A percentile compares a stretch with the other conserved stretches of the same genome.
Evolutionary conservation across 2,888 invertebrate species (phyloP).

Genomic region (Leptinotarsa tumamoca): DNA sequence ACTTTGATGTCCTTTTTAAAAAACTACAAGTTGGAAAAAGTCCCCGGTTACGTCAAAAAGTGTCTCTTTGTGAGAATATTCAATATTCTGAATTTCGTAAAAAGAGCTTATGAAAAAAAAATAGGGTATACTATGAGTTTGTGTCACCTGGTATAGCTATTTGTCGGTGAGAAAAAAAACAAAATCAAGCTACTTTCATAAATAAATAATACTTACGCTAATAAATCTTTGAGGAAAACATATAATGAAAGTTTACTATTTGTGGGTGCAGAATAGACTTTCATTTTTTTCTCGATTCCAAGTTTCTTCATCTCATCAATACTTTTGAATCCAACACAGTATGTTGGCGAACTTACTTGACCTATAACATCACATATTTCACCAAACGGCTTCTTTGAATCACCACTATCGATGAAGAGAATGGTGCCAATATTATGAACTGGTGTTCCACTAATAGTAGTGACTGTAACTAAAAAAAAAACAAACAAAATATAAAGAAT

Average conservation of each 20-base stretch:
- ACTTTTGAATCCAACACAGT: constrained; percentile 91
- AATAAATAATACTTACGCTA: constrained; percentile 71
- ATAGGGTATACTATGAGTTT: too few species aligned
- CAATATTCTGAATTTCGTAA: too few species aligned
- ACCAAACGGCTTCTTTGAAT: constrained; percentile 80
- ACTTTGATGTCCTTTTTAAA: too few species aligned
- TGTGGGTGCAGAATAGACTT: constrained; percentile 84
- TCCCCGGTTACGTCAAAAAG: too few species aligned
- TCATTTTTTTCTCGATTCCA: constrained; percentile 75
- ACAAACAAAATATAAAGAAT: background rate
- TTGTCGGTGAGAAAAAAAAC: too few species aligned
- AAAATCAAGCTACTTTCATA: too few species aligned
- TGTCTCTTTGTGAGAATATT: too few species aligned
- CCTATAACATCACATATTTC: constrained; percentile 94
- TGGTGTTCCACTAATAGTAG: constrained; percentile 78
- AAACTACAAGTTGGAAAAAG: too few species aligned
- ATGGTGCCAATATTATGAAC: constrained; percentile 89
- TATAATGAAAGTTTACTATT: constrained; percentile 79
- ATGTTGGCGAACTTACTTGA: constrained; percentile 84
- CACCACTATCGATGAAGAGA: constrained; percentile 78
- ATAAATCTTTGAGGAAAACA: constrained; percentile 80
- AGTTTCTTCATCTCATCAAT: constrained; percentile 78
- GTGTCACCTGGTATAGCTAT: too few species aligned
- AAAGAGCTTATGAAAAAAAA: too few species aligned
- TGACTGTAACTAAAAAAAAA: constrained; percentile 77